Evolutionary conservation across 2,797 vertebrate genomes (phyloP), one percentile per base, ranked within the genome.

Genomic region (Rhinophrynus dorsalis): DNA sequence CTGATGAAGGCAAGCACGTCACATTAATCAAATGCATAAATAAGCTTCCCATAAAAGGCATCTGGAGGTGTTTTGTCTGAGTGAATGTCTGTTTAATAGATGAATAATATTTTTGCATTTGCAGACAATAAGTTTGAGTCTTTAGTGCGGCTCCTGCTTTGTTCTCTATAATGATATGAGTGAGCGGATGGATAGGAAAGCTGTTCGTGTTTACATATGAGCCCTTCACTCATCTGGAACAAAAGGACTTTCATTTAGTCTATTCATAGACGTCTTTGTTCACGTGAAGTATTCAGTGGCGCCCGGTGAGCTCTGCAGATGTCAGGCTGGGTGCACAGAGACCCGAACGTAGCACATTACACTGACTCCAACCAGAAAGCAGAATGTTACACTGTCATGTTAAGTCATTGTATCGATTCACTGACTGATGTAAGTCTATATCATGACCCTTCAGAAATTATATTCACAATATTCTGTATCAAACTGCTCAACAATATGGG

Each of bases 111-210:
- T 51, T 64, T 67, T 67, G 58, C 54, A 57, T 80, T n/a, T 64
- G 71, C 37, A 40, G 37, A 40, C 37, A 40, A 40, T 40, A 12
- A 15, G 2, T 18, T 9, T n/a, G n/a, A n/a, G 17, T 44, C 15
- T 18, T 11, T n/a, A n/a, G n/a, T 20, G 40, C 40, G 8, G 40
- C 6, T 5, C 6, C 40, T 30, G 57, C 83, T 87, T 84, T 84
- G 85, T 85, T 70, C 42, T 73, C 35, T 1, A 20, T 78, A 81
- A 86, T 84, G 74, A 81, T 63, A 84, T 82, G 83, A 71, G 73
- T 85, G 74, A 83, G 65, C 37, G n/a, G n/a, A n/a, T n/a, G n/a
- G n/a, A n/a, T n/a, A n/a, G n/a, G n/a, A 26, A 62, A 76, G 20
- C 27, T 42, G 38, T 37, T 9, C n/a, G n/a, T 45, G 38, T 77